Percentiles rank a stretch among this genome's conserved stretches.
Evolutionary conservation across 2,888 invertebrate species (phyloP).

Genomic region (Nesidiocoris tenuis): DNA sequence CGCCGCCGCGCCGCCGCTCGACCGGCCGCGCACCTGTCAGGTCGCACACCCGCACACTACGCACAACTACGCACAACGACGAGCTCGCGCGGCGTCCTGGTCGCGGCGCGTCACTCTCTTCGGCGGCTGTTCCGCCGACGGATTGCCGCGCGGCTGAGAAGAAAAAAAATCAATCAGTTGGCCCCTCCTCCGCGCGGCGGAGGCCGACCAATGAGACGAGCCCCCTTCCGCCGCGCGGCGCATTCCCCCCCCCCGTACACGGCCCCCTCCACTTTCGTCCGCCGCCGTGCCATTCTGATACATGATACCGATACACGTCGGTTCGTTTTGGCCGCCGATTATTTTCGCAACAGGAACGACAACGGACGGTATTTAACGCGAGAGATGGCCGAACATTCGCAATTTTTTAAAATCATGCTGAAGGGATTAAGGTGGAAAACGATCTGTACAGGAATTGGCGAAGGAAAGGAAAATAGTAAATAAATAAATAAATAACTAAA

Average conservation of each 20-base stretch:
- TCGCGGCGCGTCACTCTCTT: neutral
- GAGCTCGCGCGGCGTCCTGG: too few species aligned
- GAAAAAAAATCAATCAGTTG: constrained; percentile 46
- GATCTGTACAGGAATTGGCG: neutral
- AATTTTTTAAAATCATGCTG: too few species aligned
- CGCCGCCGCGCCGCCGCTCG: neutral
- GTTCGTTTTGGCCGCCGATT: neutral
- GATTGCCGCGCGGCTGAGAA: constrained; percentile 2
- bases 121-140: constrained; percentile 28
- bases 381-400: too few species aligned
- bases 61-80: too few species aligned
- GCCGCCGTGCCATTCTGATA: neutral
- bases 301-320: neutral
- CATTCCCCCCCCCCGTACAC: constrained; percentile 1
- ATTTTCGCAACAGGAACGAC: too few species aligned
- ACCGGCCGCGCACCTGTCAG: neutral
- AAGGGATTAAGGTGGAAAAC: neutral
- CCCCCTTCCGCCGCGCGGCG: constrained; percentile 8
- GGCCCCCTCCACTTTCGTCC: neutral
- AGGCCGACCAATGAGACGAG: constrained; percentile 39
- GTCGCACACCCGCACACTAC: too few species aligned
- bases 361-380: too few species aligned
- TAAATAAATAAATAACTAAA: constrained; percentile 14
- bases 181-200: constrained; percentile 47
- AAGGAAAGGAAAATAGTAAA: constrained; percentile 3